Percentiles rank a stretch among this genome's conserved stretches.
Conservation (phyloP, 2,797 vertebrate genomes). For the Otus scops region DNA sequence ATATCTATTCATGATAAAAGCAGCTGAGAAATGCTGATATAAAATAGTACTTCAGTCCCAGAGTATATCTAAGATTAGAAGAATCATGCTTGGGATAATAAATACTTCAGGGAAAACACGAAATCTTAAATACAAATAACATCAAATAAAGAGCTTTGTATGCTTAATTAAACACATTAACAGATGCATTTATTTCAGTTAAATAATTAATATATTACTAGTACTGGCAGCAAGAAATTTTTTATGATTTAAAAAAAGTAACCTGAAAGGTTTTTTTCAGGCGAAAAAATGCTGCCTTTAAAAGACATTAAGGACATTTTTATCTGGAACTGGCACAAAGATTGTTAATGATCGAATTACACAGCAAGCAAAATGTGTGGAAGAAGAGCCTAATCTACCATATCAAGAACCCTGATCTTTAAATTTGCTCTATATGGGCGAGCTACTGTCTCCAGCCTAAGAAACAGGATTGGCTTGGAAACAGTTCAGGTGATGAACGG, state of each 20-base stretch:
- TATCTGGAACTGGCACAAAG: neutral
- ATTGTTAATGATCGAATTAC: neutral
- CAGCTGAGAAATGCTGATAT: slow-evolving; percentile 41
- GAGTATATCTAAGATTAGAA: slow-evolving; percentile 60
- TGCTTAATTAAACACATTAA: slow-evolving; percentile 66
- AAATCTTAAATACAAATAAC: slow-evolving; percentile 68
- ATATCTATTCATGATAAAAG: slow-evolving; percentile 73
- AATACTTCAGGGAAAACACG: slow-evolving; percentile 66
- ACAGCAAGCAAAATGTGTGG: neutral
- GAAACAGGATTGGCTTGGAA: neutral
- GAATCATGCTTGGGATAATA: slow-evolving; percentile 55
- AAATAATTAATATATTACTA: slow-evolving; percentile 50
- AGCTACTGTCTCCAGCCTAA: neutral
- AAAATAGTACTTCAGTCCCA: slow-evolving; percentile 32
- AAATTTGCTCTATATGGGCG: neutral
- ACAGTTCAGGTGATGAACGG: neutral
- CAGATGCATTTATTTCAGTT: slow-evolving; percentile 56
- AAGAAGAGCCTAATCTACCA: neutral
- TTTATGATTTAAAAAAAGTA: neutral
- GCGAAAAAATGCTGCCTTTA: neutral
- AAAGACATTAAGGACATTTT: neutral
- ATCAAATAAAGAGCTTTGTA: slow-evolving; percentile 58
- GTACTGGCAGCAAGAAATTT: neutral
- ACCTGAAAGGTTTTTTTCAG: neutral
- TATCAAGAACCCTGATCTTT: neutral